Evolutionary conservation across 2,888 invertebrate species (phyloP), one percentile per base, ranked within the genome.

Genomic region (Atrina japonica): DNA sequence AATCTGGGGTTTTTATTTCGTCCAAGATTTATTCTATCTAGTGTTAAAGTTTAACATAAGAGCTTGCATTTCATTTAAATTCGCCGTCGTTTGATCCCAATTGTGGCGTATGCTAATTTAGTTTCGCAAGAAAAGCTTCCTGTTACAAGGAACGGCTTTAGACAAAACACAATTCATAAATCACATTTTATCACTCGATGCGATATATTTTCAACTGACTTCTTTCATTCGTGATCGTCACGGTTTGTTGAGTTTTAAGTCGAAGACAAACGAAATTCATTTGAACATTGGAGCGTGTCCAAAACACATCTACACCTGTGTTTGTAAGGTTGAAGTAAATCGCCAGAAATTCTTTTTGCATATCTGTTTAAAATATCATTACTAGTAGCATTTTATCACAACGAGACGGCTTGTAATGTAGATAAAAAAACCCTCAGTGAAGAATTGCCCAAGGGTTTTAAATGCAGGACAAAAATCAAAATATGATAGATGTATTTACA

Each of bases 121-220:
- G 56, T 40, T 40, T 56, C 56, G 56, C 56, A 56, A 56, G 56
- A 56, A 40, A 35, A 30, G 23, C 56, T 7, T 56, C 56, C 40
- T 40, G 35, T 56, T 56, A 56, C 56, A 30, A 56, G 23, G 56
- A 35, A 56, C 56, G 40, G 40, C 35, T 56, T 56, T 56, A 40
- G 40, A 56, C 56, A 56, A 56, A 56, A 35, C n/a, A 56, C 14
- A 23, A 41, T 59, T 59, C 59, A 59, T 59, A 59, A 59, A 59
- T 59, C 59, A 59, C 41, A 21, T 27, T 27, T 59, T 59, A 43
- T 59, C 59, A 43, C n/a, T 25, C 23, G 59, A 45, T 59, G 45
- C 43, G 45, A 45, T 59, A 59, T 59, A 59, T 59, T 59, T 59
- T 27, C 43, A n/a, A 23, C 56, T 40, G 56, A 27, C 30, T 53